Percentiles rank a stretch among this genome's conserved stretches.
Conservation (phyloP, 2,888 invertebrate genomes). For the Trichopria drosophilae region DNA sequence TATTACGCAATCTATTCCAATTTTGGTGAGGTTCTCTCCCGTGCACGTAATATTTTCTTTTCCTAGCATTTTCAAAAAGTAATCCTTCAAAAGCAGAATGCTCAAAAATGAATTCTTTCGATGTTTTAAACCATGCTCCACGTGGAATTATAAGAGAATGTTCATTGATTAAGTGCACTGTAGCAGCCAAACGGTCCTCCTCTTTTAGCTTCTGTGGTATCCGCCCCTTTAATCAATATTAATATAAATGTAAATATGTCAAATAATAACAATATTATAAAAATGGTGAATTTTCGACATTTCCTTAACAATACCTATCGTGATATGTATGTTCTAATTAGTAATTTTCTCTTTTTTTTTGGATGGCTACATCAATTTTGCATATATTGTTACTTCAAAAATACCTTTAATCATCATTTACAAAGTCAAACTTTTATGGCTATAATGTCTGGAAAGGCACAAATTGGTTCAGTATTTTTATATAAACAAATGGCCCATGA, state of each 20-base stretch:
- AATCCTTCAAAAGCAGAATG: constrained; percentile 75
- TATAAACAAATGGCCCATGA: too few relatives aligned
- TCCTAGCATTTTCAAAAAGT: constrained; percentile 66
- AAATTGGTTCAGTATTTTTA: too few relatives aligned
- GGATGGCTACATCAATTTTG: too few relatives aligned
- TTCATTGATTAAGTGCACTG: constrained; percentile 70
- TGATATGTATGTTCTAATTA: too few relatives aligned
- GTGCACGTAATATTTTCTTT: constrained; percentile 76
- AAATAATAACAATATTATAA: too few relatives aligned
- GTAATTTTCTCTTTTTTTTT: too few relatives aligned
- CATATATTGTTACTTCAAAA: too few relatives aligned
- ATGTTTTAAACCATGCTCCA: constrained; percentile 74
- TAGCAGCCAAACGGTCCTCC: constrained; percentile 75
- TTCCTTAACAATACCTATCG: too few relatives aligned
- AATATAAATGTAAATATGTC: constrained; percentile 1
- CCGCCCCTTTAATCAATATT: constrained; percentile 53
- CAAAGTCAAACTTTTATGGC: too few relatives aligned
- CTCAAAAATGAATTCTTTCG: constrained; percentile 71
- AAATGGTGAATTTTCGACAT: too few relatives aligned
- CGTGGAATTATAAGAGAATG: constrained; percentile 80
- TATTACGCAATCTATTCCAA: constrained; percentile 73
- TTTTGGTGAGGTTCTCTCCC: constrained; percentile 71
- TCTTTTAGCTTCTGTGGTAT: constrained; percentile 68
- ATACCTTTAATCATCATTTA: too few relatives aligned
- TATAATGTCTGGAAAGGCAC: too few relatives aligned